Conservation (phyloP, 2,113 vertebrate species). For the Sterrhoptilus dennistouni region DNA sequence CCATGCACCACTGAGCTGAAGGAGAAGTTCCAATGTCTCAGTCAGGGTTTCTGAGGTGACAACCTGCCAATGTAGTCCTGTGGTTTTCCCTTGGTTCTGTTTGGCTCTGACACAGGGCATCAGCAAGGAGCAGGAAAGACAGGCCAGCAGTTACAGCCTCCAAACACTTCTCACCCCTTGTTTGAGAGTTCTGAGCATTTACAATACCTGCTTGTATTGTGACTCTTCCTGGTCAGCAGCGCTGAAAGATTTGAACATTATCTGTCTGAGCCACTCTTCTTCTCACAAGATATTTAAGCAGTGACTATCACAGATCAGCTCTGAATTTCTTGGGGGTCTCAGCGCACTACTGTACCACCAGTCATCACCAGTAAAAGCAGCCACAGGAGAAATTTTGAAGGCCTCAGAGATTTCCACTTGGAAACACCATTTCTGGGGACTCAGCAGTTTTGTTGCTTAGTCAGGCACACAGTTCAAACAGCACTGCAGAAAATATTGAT, state of each 20-base stretch:
- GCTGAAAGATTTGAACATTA: fast-evolving
- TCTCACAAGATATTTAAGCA: not conserved
- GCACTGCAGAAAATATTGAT: not conserved
- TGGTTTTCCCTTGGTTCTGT: not conserved
- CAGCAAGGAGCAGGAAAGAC: not conserved
- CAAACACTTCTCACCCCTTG: not conserved
- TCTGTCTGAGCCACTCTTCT: not conserved
- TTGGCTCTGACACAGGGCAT: not conserved
- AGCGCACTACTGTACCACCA: fast-evolving
- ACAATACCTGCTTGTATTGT: not conserved
- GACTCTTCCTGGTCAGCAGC: not conserved
- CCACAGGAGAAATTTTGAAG: not conserved
- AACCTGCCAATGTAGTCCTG: not conserved
- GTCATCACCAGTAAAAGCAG: not conserved
- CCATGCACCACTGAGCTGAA: not conserved
- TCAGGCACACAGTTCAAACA: not conserved
- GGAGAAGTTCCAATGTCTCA: not conserved
- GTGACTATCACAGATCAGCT: not conserved
- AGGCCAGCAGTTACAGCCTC: not conserved
- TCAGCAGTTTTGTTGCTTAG: not conserved
- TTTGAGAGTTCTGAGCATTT: not conserved
- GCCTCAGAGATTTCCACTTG: not conserved
- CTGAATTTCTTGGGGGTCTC: not conserved
- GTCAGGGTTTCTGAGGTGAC: not conserved
- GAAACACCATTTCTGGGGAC: not conserved